Percentiles rank a stretch among this genome's conserved stretches.
phyloP scores from a whole-genome alignment of 1,140 invertebrate genomes.

The Leptoteleia sp. region DNA sequence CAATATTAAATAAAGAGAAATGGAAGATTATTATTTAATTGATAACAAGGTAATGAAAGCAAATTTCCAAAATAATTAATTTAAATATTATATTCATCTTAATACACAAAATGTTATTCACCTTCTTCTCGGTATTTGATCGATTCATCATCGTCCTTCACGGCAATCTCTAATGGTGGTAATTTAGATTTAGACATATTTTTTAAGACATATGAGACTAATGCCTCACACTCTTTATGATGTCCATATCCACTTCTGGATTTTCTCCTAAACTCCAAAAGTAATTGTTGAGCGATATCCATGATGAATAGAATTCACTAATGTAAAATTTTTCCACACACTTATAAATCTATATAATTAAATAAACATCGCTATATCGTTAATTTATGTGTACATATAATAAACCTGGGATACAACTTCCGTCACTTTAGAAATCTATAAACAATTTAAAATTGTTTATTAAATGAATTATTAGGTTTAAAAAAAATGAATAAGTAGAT shows the following conservation, averaged over 20 bases:
- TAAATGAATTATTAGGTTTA: too few relatives aligned
- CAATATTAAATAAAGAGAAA: too few relatives aligned
- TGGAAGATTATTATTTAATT: too few relatives aligned
- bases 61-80: too few relatives aligned
- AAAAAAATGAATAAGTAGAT: background rate
- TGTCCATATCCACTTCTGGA: conserved; percentile 75
- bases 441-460: background rate
- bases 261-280: conserved; percentile 73
- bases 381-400: too few relatives aligned
- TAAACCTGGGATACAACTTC: background rate
- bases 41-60: too few relatives aligned
- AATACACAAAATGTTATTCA: background rate
- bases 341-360: too few relatives aligned
- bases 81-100: background rate
- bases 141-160: conserved; percentile 75
- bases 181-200: conserved; percentile 76
- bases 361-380: too few relatives aligned
- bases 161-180: conserved; percentile 68
- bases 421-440: background rate
- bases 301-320: conserved; percentile 47
- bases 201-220: conserved; percentile 75
- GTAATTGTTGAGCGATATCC: conserved; percentile 74
- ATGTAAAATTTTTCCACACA: too few relatives aligned
- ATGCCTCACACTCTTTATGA: conserved; percentile 76
- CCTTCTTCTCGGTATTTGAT: conserved; percentile 77